Evolutionary conservation across 2,888 invertebrate genomes (phyloP).

Genomic region (Nemurella pictetii): DNA sequence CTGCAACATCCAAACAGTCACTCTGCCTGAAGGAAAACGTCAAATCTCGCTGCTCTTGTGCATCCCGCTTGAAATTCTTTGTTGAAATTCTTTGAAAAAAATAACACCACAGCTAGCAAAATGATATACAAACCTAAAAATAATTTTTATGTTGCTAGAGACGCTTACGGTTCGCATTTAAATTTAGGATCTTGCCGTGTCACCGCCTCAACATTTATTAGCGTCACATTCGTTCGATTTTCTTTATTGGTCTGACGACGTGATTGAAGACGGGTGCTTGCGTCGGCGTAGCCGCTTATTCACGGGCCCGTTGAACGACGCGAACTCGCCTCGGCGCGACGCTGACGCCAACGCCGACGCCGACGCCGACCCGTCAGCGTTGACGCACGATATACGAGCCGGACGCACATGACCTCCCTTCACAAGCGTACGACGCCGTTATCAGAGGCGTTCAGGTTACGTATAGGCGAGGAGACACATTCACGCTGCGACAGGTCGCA

Average conservation of each 20-base stretch:
- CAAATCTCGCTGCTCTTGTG: too few relatives aligned
- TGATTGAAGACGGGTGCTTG: not conserved
- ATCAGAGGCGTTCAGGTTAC: not conserved
- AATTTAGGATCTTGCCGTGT: not conserved
- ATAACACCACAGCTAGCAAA: not conserved
- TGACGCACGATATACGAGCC: not conserved
- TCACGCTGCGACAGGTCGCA: not conserved
- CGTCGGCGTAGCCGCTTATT: not conserved
- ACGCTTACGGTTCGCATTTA: too few relatives aligned
- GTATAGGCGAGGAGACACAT: not conserved
- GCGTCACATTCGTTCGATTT: not conserved
- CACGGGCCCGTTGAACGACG: not conserved
- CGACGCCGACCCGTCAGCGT: too few relatives aligned
- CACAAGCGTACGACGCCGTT: not conserved
- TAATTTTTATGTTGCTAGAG: not conserved
- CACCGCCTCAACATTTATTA: not conserved
- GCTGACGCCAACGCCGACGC: too few relatives aligned
- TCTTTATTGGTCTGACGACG: not conserved
- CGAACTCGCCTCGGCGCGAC: not conserved
- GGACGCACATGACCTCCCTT: not conserved
- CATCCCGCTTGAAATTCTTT: too few relatives aligned
- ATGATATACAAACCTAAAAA: not conserved
- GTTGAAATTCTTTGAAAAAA: too few relatives aligned
- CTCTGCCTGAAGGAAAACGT: too few relatives aligned
- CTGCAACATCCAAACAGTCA: too few relatives aligned